Evolutionary conservation across 2,888 invertebrate genomes (phyloP).

Genomic region (Petrolisthes cinctipes): DNA sequence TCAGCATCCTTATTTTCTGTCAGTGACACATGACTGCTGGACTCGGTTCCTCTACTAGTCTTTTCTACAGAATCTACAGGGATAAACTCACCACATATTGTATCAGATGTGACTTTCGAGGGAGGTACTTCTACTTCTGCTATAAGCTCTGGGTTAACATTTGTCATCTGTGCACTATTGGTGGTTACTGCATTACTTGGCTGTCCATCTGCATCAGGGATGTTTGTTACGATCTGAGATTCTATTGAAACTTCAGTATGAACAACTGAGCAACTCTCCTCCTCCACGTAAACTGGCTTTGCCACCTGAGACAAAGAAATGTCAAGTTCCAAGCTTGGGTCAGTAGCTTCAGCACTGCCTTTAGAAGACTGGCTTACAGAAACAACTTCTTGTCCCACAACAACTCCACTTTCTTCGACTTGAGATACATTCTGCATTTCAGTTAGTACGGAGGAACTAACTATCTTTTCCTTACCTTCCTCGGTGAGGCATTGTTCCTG

Average conservation of each 20-base stretch:
- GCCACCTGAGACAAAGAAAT: conserved; percentile 30
- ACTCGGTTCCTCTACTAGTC: background rate
- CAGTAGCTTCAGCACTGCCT: background rate
- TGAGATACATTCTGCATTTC: background rate
- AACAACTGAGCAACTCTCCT: conserved; percentile 1
- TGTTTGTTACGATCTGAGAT: background rate
- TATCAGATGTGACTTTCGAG: too few relatives aligned
- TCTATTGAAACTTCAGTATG: background rate
- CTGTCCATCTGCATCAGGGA: background rate
- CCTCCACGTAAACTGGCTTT: conserved; percentile 18
- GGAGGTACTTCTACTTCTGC: too few relatives aligned
- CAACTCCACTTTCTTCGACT: background rate
- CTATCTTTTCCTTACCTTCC: background rate
- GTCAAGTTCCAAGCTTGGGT: conserved; percentile 30
- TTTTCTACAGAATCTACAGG: too few relatives aligned
- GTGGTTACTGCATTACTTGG: too few relatives aligned
- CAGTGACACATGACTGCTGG: background rate
- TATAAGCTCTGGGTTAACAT: too few relatives aligned
- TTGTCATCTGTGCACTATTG: too few relatives aligned
- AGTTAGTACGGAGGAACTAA: background rate
- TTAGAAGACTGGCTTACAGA: background rate
- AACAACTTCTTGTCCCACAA: background rate
- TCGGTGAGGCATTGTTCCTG: background rate
- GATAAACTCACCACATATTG: too few relatives aligned
- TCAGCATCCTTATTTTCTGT: background rate